phyloP scores from a whole-genome alignment of 1,140 invertebrate species.

The Frieseomelitta varia region DNA sequence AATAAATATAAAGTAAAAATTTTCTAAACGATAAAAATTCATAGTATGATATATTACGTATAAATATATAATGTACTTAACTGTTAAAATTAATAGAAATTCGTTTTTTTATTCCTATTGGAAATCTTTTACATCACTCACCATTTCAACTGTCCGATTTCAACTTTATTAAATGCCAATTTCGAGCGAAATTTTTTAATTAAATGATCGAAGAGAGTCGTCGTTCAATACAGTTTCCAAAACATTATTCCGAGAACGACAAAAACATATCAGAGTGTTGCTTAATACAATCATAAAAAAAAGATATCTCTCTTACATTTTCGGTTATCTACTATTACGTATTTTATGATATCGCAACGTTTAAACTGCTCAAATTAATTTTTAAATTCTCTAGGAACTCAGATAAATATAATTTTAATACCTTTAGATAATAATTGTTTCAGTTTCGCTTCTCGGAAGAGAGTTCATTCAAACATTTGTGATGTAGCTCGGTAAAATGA shows the following conservation, averaged over 20 bases:
- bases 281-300: conserved; percentile 1
- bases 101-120: too few relatives aligned
- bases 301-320: conserved; percentile 12
- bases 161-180: neutral
- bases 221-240: neutral
- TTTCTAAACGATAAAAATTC: too few relatives aligned
- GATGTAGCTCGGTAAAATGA: neutral
- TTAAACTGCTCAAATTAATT: neutral
- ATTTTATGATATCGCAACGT: neutral
- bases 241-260: neutral
- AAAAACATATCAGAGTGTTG: conserved; percentile 3
- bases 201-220: neutral
- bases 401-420: conserved; percentile 1
- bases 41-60: too few relatives aligned
- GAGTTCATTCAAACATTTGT: neutral
- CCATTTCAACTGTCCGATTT: neutral
- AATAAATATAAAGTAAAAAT: too few relatives aligned
- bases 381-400: neutral
- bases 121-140: too few relatives aligned
- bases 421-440: neutral
- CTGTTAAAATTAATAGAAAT: too few relatives aligned
- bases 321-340: conserved; percentile 6
- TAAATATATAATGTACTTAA: too few relatives aligned
- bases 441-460: neutral
- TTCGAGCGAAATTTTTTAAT: neutral